These are phyloP conservation scores for Chaetodon auriga DNA, from an alignment of 2,113 vertebrate genomes.

Conservation along the genomic window DNA sequence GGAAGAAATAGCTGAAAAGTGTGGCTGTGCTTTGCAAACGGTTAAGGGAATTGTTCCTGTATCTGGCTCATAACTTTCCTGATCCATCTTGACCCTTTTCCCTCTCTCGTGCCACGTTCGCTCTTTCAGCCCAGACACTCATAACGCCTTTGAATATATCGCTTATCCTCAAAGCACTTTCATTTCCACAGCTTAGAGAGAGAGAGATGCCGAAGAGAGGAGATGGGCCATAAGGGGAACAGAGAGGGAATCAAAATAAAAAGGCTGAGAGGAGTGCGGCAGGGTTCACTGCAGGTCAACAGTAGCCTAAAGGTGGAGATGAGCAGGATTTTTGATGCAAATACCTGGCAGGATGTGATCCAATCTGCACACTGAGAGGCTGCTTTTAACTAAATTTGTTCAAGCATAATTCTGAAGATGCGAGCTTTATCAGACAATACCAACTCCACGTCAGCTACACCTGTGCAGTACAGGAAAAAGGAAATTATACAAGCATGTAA, in stretches of 20 bases:
- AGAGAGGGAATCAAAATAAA: conserved; percentile 24
- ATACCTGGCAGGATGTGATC: no score
- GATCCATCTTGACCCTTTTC: conserved; percentile 48
- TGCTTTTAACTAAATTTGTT: no score
- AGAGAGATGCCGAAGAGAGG: conserved; percentile 34
- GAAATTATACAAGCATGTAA: no score
- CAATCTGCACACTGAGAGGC: no score
- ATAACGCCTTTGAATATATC: conserved; percentile 34
- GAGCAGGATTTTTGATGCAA: not conserved
- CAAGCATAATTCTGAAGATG: no score
- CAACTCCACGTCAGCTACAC: no score
- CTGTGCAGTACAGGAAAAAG: no score
- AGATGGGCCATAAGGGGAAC: conserved; percentile 38
- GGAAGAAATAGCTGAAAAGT: not conserved
- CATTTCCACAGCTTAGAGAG: conserved; percentile 67
- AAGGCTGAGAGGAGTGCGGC: conserved; percentile 9
- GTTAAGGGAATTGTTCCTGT: not conserved
- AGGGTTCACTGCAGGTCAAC: conserved; percentile 29
- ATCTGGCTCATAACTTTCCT: conserved; percentile 14
- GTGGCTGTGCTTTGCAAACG: not conserved
- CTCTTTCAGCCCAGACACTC: conserved; percentile 43
- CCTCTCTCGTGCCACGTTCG: conserved; percentile 53
- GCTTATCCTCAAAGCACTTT: conserved; percentile 60
- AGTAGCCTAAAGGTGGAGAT: conserved; percentile 10
- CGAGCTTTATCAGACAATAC: no score